phyloP scores from a whole-genome alignment of 2,113 vertebrate species.

The Otis tarda region DNA sequence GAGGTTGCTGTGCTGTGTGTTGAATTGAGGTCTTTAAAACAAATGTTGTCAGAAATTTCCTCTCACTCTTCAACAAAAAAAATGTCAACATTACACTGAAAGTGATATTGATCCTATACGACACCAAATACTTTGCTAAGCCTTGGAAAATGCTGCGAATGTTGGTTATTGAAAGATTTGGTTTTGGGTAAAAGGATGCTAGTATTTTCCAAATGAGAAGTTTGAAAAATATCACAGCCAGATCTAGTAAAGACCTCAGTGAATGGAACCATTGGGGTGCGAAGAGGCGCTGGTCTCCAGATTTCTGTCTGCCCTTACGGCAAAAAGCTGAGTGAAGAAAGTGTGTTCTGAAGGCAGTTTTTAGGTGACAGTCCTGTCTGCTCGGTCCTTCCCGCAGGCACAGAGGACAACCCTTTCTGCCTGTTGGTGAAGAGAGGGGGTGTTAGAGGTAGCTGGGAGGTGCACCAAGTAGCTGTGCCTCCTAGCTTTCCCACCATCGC shows the following conservation, averaged over 20 bases:
- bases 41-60: constrained; percentile 5
- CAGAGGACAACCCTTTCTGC: not conserved
- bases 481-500: not conserved
- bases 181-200: not conserved
- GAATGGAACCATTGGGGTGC: not conserved
- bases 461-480: not conserved
- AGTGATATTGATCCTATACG: not conserved
- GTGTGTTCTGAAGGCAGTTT: not conserved
- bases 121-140: not conserved
- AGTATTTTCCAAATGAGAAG: not conserved
- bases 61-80: not conserved
- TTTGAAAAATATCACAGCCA: not conserved
- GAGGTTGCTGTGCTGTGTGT: not conserved
- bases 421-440: not conserved
- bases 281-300: not conserved
- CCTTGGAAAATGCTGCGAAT: not conserved
- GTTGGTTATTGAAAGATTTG: not conserved
- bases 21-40: not conserved
- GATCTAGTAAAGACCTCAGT: not conserved
- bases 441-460: not conserved
- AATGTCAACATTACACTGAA: not conserved
- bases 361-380: not conserved
- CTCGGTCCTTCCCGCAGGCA: not conserved
- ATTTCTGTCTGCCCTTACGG: not conserved
- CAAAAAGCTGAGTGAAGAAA: not conserved